phyloP scores from a whole-genome alignment of 92 coral and sea anemone species.

The Palythoa grandiflora region DNA sequence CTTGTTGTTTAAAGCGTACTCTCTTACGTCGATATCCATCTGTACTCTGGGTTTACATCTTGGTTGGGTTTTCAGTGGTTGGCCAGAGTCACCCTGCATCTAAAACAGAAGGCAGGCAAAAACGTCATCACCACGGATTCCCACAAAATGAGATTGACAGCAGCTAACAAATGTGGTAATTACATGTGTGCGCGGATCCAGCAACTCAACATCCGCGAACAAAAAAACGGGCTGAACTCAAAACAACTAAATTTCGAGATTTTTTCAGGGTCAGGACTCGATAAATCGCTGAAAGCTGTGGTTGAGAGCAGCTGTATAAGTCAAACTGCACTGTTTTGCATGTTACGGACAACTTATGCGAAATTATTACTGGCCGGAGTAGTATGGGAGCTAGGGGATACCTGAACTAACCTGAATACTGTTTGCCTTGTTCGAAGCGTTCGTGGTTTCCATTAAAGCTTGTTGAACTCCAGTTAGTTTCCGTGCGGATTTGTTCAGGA shows the following conservation, averaged over 20 bases:
- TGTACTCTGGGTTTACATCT: constrained; percentile 75
- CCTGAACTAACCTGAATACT: background rate
- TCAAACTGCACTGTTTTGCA: no score
- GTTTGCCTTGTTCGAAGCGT: background rate
- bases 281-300: no score
- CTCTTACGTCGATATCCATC: constrained; percentile 63
- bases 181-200: no score
- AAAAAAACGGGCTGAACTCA: no score
- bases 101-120: background rate
- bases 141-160: background rate
- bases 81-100: constrained; percentile 11
- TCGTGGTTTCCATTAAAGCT: background rate
- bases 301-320: no score
- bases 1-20: constrained; percentile 69
- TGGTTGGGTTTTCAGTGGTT: constrained; percentile 43
- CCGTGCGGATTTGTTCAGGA: background rate
- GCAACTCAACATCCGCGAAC: no score
- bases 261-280: no score
- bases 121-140: background rate
- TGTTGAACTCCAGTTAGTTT: background rate
- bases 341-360: background rate
- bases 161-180: background rate
- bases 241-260: no score
- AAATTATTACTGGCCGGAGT: background rate
- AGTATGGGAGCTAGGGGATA: background rate